Evolutionary conservation across 2,888 invertebrate species (phyloP), one percentile per base, ranked within the genome.

Genomic region (Taphrorychus bicolor): DNA sequence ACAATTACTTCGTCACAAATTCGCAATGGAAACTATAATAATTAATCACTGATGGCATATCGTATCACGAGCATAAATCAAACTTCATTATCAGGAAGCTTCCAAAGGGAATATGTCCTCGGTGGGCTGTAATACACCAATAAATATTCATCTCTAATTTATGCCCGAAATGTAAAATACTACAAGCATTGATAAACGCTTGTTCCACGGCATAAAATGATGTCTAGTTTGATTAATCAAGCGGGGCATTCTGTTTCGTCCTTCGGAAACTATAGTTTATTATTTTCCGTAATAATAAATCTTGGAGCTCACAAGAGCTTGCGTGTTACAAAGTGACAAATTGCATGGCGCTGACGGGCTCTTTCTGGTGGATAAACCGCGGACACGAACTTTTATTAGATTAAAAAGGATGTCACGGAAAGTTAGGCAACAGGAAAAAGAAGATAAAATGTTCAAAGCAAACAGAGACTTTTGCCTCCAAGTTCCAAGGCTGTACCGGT

Each of bases 271-370:
- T 9, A 32, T 32, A 11, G 7, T 32, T 32, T n/a, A n/a, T n/a
- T 5, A 48, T 1, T 18, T 18, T 59, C 32, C 24, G 24, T 51
- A 51, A 59, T 49, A 48, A 51, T 19, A 40, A 40, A 51, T 24
- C 49, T 49, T 32, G 21, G 21, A 17, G 24, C 19, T 51, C 19
- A 51, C 23, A 40, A 24, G 48, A 19, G 41, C 23, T 14, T 45
- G 23, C 32, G 49, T 18, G 51, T 59, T 59, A 21, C 32, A 59
- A 51, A 59, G 59, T 59, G 51, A 59, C 59, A 32, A 59, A 59
- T 59, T 48, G 32, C n/a, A 21, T n/a, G 19, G 5, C 24, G 51
- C 51, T 59, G 51, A 51, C 32, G 51, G 40, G 49, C 40, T 40
- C 32, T 51, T 32, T 32, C 32, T 59, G n/a, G 32, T 32, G 59